Evolutionary conservation across 2,797 vertebrate genomes (phyloP).

Genomic region (Myoxocephalus aenaeus): DNA sequence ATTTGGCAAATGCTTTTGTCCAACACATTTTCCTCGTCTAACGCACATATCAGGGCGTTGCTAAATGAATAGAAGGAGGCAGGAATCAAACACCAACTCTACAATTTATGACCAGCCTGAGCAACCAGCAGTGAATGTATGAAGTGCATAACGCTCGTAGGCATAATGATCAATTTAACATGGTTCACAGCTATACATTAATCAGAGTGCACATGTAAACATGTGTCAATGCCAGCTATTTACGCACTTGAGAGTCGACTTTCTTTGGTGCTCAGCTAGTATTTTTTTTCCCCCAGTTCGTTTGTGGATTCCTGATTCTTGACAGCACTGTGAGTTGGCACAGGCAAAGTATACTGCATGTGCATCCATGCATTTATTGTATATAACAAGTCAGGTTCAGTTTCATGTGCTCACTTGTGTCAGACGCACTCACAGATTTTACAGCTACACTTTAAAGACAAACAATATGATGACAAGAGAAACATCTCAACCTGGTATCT

Average conservation of each 20-base stretch:
- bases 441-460: neutral
- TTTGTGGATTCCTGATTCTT: slow-evolving; percentile 10
- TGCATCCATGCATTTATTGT: neutral
- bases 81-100: neutral
- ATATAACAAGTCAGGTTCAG: neutral
- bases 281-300: neutral
- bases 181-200: neutral
- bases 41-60: neutral
- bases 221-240: neutral
- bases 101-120: neutral
- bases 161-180: neutral
- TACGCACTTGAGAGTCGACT: neutral
- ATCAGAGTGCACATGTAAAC: slow-evolving; percentile 6
- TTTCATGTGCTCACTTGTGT: neutral
- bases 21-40: neutral
- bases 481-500: neutral
- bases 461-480: neutral
- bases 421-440: slow-evolving; percentile 1
- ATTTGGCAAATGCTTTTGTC: slow-evolving; percentile 5
- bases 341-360: neutral
- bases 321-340: slow-evolving; percentile 9
- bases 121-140: neutral
- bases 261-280: neutral
- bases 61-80: neutral
- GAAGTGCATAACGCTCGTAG: neutral